Conservation (phyloP, 2,797 vertebrate genomes). For the Sebastes trivittatus region DNA sequence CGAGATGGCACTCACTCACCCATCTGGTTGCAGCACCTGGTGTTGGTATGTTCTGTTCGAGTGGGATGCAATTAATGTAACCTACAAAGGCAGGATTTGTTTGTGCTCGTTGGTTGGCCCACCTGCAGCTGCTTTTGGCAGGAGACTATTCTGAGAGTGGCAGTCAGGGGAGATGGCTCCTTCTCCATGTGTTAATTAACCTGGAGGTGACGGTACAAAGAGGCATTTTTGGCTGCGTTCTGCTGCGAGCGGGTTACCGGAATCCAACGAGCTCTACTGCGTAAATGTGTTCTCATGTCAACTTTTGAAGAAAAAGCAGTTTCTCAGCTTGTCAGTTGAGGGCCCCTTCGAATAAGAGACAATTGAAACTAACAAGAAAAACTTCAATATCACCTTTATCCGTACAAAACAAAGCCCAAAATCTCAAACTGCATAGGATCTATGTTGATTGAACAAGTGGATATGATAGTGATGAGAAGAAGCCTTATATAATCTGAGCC, state of each 20-base stretch:
- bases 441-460: not conserved
- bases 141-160: constrained; percentile 50
- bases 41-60: constrained; percentile 52
- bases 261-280: not conserved
- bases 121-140: constrained; percentile 73
- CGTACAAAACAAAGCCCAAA: not conserved
- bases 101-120: constrained; percentile 66
- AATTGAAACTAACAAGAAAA: not conserved
- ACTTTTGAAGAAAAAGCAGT: not conserved
- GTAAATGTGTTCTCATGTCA: constrained; percentile 17
- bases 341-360: not conserved
- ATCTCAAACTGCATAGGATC: not conserved
- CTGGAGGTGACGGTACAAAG: constrained; percentile 59
- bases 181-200: constrained; percentile 75
- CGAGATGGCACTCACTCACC: constrained; percentile 33
- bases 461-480: not conserved
- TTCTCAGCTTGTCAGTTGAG: not conserved
- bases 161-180: constrained; percentile 60
- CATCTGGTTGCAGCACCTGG: constrained; percentile 64
- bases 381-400: not conserved
- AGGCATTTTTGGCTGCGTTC: constrained; percentile 46
- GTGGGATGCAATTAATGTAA: constrained; percentile 78
- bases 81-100: constrained; percentile 72
- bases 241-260: not conserved
- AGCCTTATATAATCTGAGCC: not conserved